Evolutionary conservation across 2,888 invertebrate species (phyloP).

Genomic region (Orthosia gracilis): DNA sequence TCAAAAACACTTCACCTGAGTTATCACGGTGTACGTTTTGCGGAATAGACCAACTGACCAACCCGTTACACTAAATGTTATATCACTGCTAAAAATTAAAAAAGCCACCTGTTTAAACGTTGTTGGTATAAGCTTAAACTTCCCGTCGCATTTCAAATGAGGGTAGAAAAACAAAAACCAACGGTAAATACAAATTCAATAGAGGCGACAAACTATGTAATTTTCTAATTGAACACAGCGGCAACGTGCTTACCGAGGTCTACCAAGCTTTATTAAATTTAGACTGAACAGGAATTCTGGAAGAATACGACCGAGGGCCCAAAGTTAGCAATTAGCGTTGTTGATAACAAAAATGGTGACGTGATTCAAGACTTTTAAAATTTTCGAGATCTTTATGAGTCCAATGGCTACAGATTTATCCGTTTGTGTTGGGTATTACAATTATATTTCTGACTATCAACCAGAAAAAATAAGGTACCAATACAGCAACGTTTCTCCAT

Average conservation of each 20-base stretch:
- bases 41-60: no score
- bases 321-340: constrained; percentile 28
- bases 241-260: constrained; percentile 51
- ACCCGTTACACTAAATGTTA: neutral
- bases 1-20: no score
- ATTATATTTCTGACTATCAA: no score
- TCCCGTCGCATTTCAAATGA: constrained; percentile 18
- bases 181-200: constrained; percentile 52
- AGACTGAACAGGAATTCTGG: constrained; percentile 57
- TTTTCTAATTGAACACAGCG: constrained; percentile 63
- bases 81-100: no score
- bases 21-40: no score
- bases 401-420: no score
- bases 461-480: no score
- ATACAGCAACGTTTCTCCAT: no score
- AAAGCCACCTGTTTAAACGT: neutral
- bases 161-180: constrained; percentile 37
- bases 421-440: no score
- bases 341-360: neutral
- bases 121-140: constrained; percentile 1
- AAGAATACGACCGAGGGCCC: constrained; percentile 1
- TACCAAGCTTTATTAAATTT: constrained; percentile 65
- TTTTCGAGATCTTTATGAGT: no score
- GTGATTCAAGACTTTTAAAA: no score
- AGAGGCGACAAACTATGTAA: constrained; percentile 57